Evolutionary conservation across 2,113 vertebrate genomes (phyloP), one percentile per base, ranked within the genome.

Genomic region (Nanorana parkeri): DNA sequence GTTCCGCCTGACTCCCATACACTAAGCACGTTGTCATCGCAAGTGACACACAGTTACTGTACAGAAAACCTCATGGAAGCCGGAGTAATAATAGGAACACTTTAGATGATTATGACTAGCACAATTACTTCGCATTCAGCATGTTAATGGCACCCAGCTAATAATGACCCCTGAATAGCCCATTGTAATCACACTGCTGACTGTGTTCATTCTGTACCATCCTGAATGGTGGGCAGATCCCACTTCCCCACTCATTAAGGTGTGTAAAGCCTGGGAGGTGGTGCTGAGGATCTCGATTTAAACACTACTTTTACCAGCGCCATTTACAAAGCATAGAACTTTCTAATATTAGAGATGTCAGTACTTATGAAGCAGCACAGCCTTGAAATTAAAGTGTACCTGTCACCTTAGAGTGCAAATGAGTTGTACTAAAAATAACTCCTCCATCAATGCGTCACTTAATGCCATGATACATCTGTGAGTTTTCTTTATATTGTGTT

Each of bases 291-390:
- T 60, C 54, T 55, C 36, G 16, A 58, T 60, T 36, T 75, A 75
- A 56, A 21, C 16, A 60, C 26, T 3, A 75, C 72, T 75, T 75
- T 41, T 36, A 20, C 71, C 17, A 13, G 21, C 1, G 23, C 23
- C 20, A 21, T 71, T 56, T 56, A 54, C 32, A 73, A 55, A 51
- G 58, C 19, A 29, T 28, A 55, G 51, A 55, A 19, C 10, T 13
- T 55, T 72, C 17, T n/a, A 73, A 60, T 32, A 56, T 29, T 72
- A 72, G 47, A 72, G n/a, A 73, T 60, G 71, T n/a, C 51, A 32
- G 19, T 15, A 26, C 17, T 54, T 52, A n/a, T 47, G 3, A 47
- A 47, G 41, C 11, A 13, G 41, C 32, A 36, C 32, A 0, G 32
- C 32, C 8, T 36, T 36, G 5, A 36, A 0, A 5, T 47, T 47